A percentile compares a stretch with the other conserved stretches of the same genome.
phyloP scores from a whole-genome alignment of 2,113 vertebrate genomes.

The Motacilla alba region DNA sequence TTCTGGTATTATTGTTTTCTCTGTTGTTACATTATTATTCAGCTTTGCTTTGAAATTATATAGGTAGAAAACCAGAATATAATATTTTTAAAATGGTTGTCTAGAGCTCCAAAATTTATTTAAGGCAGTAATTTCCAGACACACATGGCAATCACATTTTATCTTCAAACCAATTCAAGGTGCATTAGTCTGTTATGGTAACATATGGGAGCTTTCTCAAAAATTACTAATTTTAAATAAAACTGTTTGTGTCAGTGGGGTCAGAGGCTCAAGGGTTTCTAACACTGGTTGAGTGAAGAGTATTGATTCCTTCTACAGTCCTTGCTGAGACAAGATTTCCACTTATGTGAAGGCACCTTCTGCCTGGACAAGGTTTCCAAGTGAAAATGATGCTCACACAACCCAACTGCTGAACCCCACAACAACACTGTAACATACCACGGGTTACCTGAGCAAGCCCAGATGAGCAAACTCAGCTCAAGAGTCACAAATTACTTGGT shows the following conservation, averaged over 20 bases:
- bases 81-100: slow-evolving; percentile 21
- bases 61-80: background rate
- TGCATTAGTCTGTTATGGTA: background rate
- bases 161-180: slow-evolving; percentile 35
- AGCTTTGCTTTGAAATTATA: slow-evolving; percentile 31
- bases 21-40: slow-evolving; percentile 27
- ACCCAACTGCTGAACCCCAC: background rate
- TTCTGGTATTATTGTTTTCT: slow-evolving; percentile 10
- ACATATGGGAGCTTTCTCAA: slow-evolving; percentile 9
- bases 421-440: background rate
- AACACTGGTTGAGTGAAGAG: background rate
- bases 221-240: slow-evolving; percentile 55
- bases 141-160: background rate
- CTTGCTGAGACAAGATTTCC: background rate
- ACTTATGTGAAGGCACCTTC: background rate
- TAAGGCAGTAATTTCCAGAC: slow-evolving; percentile 18
- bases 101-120: slow-evolving; percentile 26
- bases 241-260: background rate
- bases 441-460: background rate
- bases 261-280: background rate
- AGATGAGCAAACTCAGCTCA: fast-evolving
- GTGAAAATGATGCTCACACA: background rate
- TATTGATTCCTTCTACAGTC: background rate
- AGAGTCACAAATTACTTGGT: background rate
- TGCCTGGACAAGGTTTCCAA: background rate